phyloP scores from a whole-genome alignment of 2,113 vertebrate species.

The Erythrolamprus reginae region DNA sequence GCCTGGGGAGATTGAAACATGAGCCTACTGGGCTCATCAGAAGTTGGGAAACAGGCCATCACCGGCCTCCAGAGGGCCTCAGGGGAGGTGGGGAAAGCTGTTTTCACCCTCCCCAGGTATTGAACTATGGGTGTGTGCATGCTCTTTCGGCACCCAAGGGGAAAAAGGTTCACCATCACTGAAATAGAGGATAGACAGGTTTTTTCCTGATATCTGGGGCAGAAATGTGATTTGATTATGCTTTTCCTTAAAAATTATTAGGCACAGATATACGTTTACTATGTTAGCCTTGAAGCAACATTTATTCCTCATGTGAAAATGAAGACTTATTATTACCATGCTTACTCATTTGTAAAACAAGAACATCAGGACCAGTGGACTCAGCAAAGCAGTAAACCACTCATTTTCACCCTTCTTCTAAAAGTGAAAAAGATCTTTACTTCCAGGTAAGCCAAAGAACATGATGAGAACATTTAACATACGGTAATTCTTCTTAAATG shows the following conservation, averaged over 20 bases:
- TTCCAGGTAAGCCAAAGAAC: background rate
- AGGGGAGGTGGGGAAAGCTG: no score
- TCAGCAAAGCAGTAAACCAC: background rate
- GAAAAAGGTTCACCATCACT: no score
- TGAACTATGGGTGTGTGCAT: no score
- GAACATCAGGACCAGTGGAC: background rate
- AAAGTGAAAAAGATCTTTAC: background rate
- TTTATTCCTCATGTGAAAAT: background rate
- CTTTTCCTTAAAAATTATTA: background rate
- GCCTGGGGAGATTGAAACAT: no score
- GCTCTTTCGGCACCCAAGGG: no score
- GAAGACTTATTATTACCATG: background rate
- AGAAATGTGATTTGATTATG: background rate
- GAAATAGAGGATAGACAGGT: background rate
- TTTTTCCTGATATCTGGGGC: background rate
- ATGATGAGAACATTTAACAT: background rate
- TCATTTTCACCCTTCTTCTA: background rate
- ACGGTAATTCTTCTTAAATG: background rate
- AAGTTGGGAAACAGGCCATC: no score
- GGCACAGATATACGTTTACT: background rate
- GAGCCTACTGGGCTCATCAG: no score
- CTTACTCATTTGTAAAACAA: background rate
- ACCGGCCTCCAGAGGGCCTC: no score
- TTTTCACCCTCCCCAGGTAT: no score
- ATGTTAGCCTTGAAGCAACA: background rate